Base-by-base conservation (phyloP, 2,797 vertebrate species). In the Hoplostethus atlanticus region DNA sequence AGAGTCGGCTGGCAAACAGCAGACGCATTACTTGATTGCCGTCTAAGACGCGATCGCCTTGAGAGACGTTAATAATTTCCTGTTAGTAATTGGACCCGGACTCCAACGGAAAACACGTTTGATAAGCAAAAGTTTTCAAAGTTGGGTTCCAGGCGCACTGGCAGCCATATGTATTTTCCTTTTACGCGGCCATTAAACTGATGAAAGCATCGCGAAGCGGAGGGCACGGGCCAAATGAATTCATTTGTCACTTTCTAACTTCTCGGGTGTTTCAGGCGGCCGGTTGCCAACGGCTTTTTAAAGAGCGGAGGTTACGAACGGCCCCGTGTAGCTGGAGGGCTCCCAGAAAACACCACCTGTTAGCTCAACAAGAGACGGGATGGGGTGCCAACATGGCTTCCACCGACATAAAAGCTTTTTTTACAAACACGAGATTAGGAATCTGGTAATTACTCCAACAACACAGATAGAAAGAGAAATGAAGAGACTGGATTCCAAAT, bases 191-290 rank as follows among this genome's bases (percentile, higher is more conserved):
- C 79, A 79, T 88, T 91, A 89, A 82, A 83, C 7, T 71, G 77
- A 84, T 83, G 79, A 73, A 79, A 73, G 52, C 51, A 64, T 63
- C 16, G 64, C 52, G 55, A 84, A 82, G 78, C 64, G 51, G 73
- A 85, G 53, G 16, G 56, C 63, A 64, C 11, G 62, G 55, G 77
- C 67, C 80, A 85, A 78, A 89, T 85, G 11, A 76, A 78, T 81
- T 79, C 53, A 85, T 90, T 87, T 80, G 80, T 87, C 83, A 84
- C 79, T 73, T 79, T 79, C 54, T 79, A 67, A 73, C 79, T 73
- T 71, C 63, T 66, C 36, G 48, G 68, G 71, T 79, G 48, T 54
- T 82, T 21, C 21, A 1, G 21, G 1, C 57, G 58, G 17, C 7
- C 46, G 34, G 72, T 67, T 84, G 80, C 81, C 86, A 86, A 76